Conservation (phyloP, 1,140 invertebrate species). For the Drosophila virilis region DNA sequence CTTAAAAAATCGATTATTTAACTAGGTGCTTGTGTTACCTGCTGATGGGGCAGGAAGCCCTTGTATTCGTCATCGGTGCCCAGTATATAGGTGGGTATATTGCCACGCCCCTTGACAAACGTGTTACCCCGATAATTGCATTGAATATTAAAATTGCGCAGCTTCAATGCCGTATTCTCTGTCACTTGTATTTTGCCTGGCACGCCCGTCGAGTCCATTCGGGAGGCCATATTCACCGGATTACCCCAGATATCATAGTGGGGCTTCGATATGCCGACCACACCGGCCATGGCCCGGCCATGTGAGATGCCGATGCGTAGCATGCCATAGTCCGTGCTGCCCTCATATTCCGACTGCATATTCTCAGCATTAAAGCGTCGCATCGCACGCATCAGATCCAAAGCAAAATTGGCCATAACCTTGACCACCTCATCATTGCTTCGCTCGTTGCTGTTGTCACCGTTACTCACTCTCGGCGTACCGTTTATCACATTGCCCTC, state of each 20-base stretch:
- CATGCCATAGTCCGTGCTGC: constrained; percentile 85
- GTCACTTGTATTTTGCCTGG: constrained; percentile 92
- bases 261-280: constrained; percentile 95
- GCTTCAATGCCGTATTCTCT: constrained; percentile 89
- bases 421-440: constrained; percentile 85
- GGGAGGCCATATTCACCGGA: constrained; percentile 96
- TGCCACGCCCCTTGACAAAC: constrained; percentile 91
- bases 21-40: constrained; percentile 19
- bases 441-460: constrained; percentile 15
- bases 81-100: constrained; percentile 90
- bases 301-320: constrained; percentile 89
- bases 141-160: constrained; percentile 88
- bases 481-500: constrained; percentile 57
- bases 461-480: constrained; percentile 34
- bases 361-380: constrained; percentile 77
- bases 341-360: constrained; percentile 84
- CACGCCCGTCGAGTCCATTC: constrained; percentile 94
- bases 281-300: constrained; percentile 94
- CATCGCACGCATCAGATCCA: constrained; percentile 80
- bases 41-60: constrained; percentile 63
- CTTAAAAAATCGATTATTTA: constrained; percentile 27
- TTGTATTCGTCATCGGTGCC: constrained; percentile 87
- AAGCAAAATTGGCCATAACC: constrained; percentile 87
- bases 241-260: constrained; percentile 95
- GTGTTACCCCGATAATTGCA: constrained; percentile 89